phyloP scores from a whole-genome alignment of 2,797 vertebrate genomes.

The Moxostoma hubbsi region DNA sequence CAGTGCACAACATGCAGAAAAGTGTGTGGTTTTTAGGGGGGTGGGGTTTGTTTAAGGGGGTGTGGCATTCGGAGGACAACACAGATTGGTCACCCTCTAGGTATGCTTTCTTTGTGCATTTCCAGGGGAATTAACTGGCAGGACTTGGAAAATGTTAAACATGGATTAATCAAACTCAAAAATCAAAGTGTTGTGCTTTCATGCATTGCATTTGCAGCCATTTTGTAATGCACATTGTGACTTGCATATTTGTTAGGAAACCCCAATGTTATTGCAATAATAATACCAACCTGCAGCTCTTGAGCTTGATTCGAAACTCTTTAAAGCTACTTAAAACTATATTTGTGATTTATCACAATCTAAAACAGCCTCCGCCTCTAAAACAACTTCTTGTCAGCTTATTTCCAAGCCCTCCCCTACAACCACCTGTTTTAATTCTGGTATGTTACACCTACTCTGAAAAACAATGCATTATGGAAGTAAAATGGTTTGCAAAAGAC shows the following conservation, averaged over 20 bases:
- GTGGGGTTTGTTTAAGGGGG: conserved; percentile 28
- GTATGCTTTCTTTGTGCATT: conserved; percentile 3
- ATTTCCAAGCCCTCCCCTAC: too few relatives aligned
- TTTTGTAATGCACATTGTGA: conserved; percentile 10
- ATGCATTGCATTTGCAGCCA: conserved; percentile 28
- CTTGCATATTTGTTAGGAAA: conserved; percentile 1
- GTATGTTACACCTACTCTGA: too few relatives aligned
- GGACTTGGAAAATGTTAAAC: too few relatives aligned
- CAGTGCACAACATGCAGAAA: conserved; percentile 76
- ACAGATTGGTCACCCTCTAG: neutral
- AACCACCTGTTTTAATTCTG: too few relatives aligned
- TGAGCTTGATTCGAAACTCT: neutral
- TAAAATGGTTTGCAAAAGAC: too few relatives aligned
- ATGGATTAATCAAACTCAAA: neutral
- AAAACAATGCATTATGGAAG: too few relatives aligned
- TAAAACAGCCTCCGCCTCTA: neutral
- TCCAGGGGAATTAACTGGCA: neutral
- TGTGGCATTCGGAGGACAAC: conserved; percentile 15
- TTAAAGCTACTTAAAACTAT: neutral
- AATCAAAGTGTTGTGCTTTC: neutral
- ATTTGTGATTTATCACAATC: neutral
- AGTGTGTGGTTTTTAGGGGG: conserved; percentile 18
- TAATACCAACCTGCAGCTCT: neutral
- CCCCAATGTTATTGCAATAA: too few relatives aligned
- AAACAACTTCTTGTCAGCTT: too few relatives aligned